phyloP scores from a whole-genome alignment of 2,113 vertebrate species.

The Myotis davidii region DNA sequence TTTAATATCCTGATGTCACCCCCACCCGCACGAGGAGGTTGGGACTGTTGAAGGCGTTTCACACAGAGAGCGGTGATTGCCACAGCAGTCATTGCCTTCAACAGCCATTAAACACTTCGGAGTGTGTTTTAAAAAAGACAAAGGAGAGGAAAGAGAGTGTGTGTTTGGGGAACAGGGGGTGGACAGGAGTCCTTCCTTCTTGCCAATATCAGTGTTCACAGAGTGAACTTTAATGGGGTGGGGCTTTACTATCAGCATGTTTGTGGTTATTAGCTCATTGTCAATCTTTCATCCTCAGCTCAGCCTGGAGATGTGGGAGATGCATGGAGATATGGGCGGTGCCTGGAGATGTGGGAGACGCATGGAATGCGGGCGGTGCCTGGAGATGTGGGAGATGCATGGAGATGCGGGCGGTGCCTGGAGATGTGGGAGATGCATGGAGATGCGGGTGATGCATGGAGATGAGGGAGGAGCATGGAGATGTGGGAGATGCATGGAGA shows the following conservation, averaged over 20 bases:
- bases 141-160: constrained; percentile 20
- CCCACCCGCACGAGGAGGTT: constrained; percentile 65
- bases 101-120: constrained; percentile 83
- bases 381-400: not conserved
- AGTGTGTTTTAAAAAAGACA: constrained; percentile 58
- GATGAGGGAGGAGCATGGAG: not conserved
- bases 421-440: not conserved
- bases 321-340: not conserved
- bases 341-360: not conserved
- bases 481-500: no score
- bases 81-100: constrained; percentile 82
- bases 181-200: constrained; percentile 69
- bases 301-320: not conserved
- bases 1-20: constrained; percentile 72
- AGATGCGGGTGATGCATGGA: not conserved
- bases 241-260: constrained; percentile 56
- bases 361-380: not conserved
- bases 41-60: constrained; percentile 76
- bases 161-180: not conserved
- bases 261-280: constrained; percentile 33
- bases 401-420: not conserved
- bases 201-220: constrained; percentile 69
- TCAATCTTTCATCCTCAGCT: constrained; percentile 46
- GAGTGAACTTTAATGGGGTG: constrained; percentile 73
- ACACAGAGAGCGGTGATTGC: constrained; percentile 86